phyloP scores from a whole-genome alignment of 2,888 invertebrate genomes.

The Aelia acuminata region DNA sequence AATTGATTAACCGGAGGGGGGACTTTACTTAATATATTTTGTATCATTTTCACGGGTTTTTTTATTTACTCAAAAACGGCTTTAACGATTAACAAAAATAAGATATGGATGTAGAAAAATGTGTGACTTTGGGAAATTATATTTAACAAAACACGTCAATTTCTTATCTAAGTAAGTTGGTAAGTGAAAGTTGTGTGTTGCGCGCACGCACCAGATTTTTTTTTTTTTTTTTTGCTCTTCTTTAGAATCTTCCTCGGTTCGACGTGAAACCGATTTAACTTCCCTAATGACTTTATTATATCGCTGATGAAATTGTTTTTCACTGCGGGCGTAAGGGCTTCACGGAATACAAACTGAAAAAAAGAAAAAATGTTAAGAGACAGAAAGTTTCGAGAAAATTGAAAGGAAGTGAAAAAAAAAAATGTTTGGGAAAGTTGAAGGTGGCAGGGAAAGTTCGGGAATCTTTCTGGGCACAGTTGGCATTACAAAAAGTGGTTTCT shows the following conservation, averaged over 20 bases:
- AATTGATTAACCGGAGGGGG: too few species aligned
- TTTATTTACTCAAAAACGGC: too few species aligned
- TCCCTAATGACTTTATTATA: conserved; percentile 17
- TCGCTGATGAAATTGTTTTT: conserved; percentile 12
- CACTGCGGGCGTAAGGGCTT: not conserved
- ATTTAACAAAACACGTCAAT: too few species aligned
- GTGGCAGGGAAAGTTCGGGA: not conserved
- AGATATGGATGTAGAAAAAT: too few species aligned
- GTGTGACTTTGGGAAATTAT: too few species aligned
- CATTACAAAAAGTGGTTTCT: conserved; percentile 24
- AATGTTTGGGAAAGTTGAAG: not conserved
- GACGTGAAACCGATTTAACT: not conserved
- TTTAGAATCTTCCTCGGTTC: not conserved
- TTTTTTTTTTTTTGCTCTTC: not conserved
- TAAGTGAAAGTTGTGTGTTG: too few species aligned
- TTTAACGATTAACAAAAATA: too few species aligned
- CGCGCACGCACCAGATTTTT: not conserved
- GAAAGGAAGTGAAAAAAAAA: not conserved
- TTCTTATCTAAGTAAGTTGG: too few species aligned
- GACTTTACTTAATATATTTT: too few species aligned
- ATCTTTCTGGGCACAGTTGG: not conserved
- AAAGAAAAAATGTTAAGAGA: not conserved
- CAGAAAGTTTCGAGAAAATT: conserved; percentile 17
- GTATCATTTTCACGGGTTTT: too few species aligned
- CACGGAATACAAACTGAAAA: not conserved